Base-by-base conservation (phyloP, 2,797 vertebrate species). In the Podarcis siculus region DNA sequence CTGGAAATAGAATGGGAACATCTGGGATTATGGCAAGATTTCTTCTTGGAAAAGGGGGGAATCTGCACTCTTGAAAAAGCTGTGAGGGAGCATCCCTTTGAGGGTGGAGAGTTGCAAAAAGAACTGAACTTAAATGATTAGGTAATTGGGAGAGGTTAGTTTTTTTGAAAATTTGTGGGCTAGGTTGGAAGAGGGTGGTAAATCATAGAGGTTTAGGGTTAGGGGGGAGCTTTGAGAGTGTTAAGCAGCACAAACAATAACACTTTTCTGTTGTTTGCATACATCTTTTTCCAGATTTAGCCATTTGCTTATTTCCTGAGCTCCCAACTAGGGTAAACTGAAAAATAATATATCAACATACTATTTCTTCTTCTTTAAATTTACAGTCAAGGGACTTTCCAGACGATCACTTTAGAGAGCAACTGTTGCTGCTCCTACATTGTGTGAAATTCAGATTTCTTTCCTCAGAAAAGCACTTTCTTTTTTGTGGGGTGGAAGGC, bases 1-100 rank as follows among this genome's bases (percentile, higher is more conserved):
- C 30, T 64, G 45, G 37, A 76, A 85, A 85, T 55, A 21, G 15
- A 39, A 77, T 15, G 71, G 30, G 90, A 27, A 35, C 85, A 91
- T 92, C 89, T 25, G 5, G n/a, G 15, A 12, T 4, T 85, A 79
- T 79, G 32, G 2, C 8, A 71, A 87, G 25, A 71, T 12, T 64
- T 2, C 8, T 25, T 76, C 69, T 23, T 82, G 2, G 25, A 3
- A 8, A 13, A 6, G 49, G 37, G 4, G 32, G 37, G 37, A n/a
- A n/a, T 49, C 25, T 82, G 37, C 42, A n/a, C 42, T 42, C 15
- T 49, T 45, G 9, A 49, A 78, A 78, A n/a, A 15, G 42, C 30
- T 8, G 23, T 49, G 39, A 49, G 42, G 5, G 25, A 10, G 4
- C 23, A 75, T 73, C n/a, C 8, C 37, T 45, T 19, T 19, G 13